Evolutionary conservation across 2,888 invertebrate species (phyloP).

Genomic region (Idaea dimidiata): DNA sequence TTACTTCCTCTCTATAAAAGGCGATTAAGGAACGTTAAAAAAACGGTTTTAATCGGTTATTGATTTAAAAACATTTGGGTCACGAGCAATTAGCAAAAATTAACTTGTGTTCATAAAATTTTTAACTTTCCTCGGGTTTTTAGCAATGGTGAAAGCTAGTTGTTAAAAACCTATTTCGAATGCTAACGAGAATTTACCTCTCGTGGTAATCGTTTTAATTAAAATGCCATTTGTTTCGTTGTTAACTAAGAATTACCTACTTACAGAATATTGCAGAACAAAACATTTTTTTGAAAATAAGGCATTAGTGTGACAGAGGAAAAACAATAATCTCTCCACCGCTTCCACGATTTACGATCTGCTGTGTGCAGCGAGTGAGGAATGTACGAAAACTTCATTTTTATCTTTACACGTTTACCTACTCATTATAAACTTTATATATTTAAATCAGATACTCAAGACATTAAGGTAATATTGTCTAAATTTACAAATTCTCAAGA

Average conservation of each 20-base stretch:
- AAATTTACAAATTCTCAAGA: too few relatives aligned
- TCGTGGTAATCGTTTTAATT: background rate
- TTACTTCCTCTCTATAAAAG: background rate
- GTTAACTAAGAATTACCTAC: background rate
- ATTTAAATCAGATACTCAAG: too few relatives aligned
- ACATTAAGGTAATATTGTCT: too few relatives aligned
- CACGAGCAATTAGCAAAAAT: conserved; percentile 19
- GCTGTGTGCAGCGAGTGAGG: too few relatives aligned
- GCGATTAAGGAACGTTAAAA: background rate
- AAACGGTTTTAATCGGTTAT: conserved; percentile 17
- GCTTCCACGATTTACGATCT: too few relatives aligned
- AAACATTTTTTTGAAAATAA: too few relatives aligned
- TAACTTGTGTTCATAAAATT: conserved; percentile 4
- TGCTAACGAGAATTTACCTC: background rate
- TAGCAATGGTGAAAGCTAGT: background rate
- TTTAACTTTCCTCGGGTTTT: conserved; percentile 1
- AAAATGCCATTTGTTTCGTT: background rate
- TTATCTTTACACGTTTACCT: too few relatives aligned
- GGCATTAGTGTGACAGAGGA: too few relatives aligned
- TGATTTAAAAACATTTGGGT: conserved; percentile 13
- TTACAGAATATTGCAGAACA: too few relatives aligned
- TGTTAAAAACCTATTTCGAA: background rate
- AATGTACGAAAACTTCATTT: too few relatives aligned
- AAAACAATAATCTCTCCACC: too few relatives aligned
- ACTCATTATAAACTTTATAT: too few relatives aligned